phyloP scores from a whole-genome alignment of 2,888 invertebrate genomes.

The Conomelus anceps region DNA sequence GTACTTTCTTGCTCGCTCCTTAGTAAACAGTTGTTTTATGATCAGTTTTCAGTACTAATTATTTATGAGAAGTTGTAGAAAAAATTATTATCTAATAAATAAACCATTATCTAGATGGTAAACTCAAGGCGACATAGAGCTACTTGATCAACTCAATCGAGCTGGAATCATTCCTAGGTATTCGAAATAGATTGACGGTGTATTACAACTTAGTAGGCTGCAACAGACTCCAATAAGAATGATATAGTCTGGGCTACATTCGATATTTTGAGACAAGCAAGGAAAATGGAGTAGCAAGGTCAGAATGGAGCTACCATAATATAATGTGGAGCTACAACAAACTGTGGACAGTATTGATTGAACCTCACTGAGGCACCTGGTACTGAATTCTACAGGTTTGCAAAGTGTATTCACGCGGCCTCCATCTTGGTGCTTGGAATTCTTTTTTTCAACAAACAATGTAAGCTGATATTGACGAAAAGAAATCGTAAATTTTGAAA shows the following conservation, averaged over 20 bases:
- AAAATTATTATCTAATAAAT: too few species aligned
- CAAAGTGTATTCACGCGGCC: neutral
- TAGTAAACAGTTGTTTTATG: too few species aligned
- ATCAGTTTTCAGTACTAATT: too few species aligned
- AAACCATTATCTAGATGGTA: too few species aligned
- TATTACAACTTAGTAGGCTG: too few species aligned
- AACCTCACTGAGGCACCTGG: neutral
- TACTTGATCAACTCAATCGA: too few species aligned
- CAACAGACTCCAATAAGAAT: neutral
- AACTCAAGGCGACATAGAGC: too few species aligned
- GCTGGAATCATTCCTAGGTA: too few species aligned
- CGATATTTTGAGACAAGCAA: neutral
- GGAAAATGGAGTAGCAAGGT: neutral
- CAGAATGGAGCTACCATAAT: neutral
- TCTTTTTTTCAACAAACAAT: neutral
- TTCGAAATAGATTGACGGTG: too few species aligned
- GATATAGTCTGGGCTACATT: neutral
- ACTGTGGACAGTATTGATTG: neutral
- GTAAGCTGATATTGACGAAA: neutral
- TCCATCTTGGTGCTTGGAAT: neutral
- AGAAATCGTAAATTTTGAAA: neutral
- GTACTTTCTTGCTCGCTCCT: too few species aligned
- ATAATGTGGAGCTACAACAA: neutral
- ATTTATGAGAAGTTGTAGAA: too few species aligned
- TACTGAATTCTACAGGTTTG: neutral